Conservation (phyloP, 2,113 vertebrate genomes). For the Scolopax mira region DNA sequence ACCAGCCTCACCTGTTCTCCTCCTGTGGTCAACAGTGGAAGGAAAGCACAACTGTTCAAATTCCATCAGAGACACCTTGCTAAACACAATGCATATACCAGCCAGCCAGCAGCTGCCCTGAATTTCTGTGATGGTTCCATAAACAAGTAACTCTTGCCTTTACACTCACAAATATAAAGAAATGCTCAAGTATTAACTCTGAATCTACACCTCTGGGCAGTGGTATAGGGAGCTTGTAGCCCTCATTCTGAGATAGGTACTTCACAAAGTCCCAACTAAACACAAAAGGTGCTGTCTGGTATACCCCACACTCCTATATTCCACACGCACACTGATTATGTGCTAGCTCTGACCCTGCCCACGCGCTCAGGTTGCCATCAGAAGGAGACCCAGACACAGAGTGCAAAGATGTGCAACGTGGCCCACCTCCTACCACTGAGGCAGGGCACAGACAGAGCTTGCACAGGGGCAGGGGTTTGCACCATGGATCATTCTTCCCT, state of each 20-base stretch:
- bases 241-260: not conserved
- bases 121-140: not conserved
- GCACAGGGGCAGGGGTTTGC: not conserved
- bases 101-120: not conserved
- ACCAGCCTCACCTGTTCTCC: not conserved
- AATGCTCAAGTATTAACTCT: not conserved
- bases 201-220: not conserved
- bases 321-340: rapidly evolving
- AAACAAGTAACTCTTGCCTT: not conserved
- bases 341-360: not conserved
- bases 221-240: not conserved
- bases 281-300: not conserved
- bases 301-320: rapidly evolving
- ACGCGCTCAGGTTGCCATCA: not conserved
- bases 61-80: not conserved
- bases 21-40: not conserved
- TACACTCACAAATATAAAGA: not conserved
- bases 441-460: not conserved
- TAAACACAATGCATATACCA: not conserved
- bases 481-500: not conserved
- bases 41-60: not conserved
- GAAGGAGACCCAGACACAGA: not conserved
- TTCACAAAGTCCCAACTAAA: not conserved
- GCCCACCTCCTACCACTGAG: not conserved
- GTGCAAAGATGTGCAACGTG: not conserved